Conservation (phyloP, 2,797 vertebrate species). For the Periparus ater region DNA sequence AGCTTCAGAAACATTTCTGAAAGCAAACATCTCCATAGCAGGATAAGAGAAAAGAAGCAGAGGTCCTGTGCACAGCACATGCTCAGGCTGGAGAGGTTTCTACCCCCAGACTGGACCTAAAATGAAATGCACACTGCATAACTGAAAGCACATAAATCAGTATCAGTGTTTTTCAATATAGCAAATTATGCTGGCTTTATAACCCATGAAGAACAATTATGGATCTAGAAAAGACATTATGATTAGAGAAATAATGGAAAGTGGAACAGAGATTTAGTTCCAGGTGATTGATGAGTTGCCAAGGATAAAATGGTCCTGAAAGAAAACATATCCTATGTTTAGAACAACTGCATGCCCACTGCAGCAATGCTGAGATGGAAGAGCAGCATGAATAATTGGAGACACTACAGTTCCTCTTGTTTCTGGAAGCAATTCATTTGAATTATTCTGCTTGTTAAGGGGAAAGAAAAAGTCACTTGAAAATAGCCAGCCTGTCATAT, state of each 20-base stretch:
- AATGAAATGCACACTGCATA: background rate
- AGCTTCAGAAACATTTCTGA: background rate
- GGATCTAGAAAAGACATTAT: conserved; percentile 11
- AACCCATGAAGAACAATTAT: conserved; percentile 64
- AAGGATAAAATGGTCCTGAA: background rate
- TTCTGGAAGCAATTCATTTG: conserved; percentile 1
- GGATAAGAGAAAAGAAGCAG: background rate
- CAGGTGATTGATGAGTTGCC: background rate
- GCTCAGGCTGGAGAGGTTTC: background rate
- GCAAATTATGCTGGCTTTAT: conserved; percentile 42
- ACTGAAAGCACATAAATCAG: conserved; percentile 10
- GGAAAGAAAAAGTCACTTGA: conserved; percentile 15
- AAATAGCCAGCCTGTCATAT: background rate
- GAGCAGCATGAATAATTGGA: background rate
- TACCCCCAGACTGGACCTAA: background rate
- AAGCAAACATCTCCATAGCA: background rate
- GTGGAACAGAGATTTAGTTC: background rate
- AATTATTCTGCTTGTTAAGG: conserved; percentile 27
- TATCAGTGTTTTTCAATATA: conserved; percentile 16
- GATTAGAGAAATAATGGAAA: conserved; percentile 15
- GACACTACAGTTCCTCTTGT: background rate
- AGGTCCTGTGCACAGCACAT: background rate
- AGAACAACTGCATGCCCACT: background rate
- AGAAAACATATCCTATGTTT: background rate
- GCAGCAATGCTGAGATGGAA: background rate